Conservation (phyloP, 2,113 vertebrate genomes). For the Melanocharis versteri region DNA sequence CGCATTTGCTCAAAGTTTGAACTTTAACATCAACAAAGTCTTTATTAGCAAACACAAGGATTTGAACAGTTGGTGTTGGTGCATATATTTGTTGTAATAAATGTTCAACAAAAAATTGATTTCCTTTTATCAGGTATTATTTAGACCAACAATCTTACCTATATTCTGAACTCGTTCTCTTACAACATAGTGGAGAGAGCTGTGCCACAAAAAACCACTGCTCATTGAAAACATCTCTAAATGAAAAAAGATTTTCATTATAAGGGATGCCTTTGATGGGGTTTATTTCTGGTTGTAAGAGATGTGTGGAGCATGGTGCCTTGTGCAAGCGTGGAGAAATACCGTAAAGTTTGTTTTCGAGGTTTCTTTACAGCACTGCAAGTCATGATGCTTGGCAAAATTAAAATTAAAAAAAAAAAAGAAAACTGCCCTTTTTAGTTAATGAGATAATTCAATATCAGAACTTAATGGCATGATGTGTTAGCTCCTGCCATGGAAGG, state of each 20-base stretch:
- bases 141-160: background rate
- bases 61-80: background rate
- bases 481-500: slow-evolving; percentile 62
- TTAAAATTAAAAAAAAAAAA: background rate
- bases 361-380: background rate
- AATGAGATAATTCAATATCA: slow-evolving; percentile 41
- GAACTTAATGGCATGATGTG: background rate
- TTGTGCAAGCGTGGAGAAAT: background rate
- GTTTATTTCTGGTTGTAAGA: background rate
- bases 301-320: background rate
- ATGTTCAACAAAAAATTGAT: background rate
- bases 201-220: background rate
- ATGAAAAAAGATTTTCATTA: background rate
- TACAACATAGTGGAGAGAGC: background rate
- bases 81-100: background rate
- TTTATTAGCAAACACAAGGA: background rate
- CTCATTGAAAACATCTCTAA: background rate
- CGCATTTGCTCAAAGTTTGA: background rate
- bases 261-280: background rate
- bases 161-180: background rate
- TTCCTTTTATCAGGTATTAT: background rate
- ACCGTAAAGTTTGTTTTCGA: background rate
- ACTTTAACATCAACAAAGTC: background rate
- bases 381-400: background rate
- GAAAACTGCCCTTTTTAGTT: slow-evolving; percentile 34